These are phyloP conservation scores for Scelioninae gen. 1 DNA, from an alignment of 2,888 invertebrate species.

Conservation along the genomic window DNA sequence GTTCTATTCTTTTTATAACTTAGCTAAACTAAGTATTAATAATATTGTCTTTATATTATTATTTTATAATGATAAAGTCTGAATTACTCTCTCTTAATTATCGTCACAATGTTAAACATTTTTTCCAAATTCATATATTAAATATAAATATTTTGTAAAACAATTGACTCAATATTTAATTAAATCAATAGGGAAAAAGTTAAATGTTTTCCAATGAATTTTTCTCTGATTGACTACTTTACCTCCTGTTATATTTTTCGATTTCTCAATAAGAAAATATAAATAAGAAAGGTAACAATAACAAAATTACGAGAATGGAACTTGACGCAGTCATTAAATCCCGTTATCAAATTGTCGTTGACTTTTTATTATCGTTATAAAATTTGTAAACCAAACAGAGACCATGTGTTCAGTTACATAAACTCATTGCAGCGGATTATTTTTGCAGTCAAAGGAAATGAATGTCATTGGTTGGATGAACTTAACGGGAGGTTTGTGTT, in stretches of 20 bases:
- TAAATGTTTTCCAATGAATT: background rate
- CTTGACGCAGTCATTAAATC: slow-evolving; percentile 9
- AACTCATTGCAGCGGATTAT: slow-evolving; percentile 15
- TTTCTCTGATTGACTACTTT: slow-evolving; percentile 14
- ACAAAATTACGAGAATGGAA: background rate
- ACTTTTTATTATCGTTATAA: slow-evolving; percentile 21
- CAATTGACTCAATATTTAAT: no score
- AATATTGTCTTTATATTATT: no score
- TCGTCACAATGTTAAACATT: no score
- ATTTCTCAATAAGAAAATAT: background rate
- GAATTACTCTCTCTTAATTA: no score
- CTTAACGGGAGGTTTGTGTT: slow-evolving; percentile 31
- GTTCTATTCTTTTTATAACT: no score
- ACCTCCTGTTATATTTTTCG: background rate
- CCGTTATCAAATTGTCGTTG: slow-evolving; percentile 33
- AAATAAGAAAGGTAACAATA: background rate
- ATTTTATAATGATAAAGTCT: no score
- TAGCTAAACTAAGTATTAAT: no score
- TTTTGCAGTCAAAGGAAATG: slow-evolving; percentile 21
- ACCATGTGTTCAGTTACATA: slow-evolving; percentile 41
- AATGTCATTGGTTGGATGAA: slow-evolving; percentile 47
- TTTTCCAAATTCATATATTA: no score
- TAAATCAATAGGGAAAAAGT: no score
- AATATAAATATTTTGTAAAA: no score
- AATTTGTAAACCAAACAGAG: slow-evolving; percentile 42